Evolutionary conservation across 2,888 invertebrate genomes (phyloP).

Genomic region (Diarsia brunnea): DNA sequence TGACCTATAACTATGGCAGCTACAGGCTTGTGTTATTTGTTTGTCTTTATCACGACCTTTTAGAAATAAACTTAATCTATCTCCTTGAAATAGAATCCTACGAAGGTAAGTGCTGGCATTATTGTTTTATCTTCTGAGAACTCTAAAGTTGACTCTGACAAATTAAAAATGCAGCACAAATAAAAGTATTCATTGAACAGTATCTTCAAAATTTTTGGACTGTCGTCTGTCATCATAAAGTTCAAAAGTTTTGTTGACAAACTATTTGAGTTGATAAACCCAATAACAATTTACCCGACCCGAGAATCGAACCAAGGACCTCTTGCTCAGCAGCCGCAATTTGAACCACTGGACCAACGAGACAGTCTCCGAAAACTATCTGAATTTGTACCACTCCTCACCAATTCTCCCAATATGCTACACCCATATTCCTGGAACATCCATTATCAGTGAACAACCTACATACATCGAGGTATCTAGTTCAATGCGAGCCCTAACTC

Average conservation of each 20-base stretch:
- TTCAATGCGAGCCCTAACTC: background rate
- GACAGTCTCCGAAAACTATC: too few relatives aligned
- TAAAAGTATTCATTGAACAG: background rate
- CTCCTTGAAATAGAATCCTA: background rate
- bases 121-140: background rate
- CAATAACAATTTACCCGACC: too few relatives aligned
- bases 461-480: background rate
- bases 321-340: too few relatives aligned
- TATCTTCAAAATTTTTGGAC: background rate
- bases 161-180: background rate
- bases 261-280: background rate
- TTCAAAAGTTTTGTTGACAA: background rate
- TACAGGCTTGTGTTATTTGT: background rate
- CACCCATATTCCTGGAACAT: too few relatives aligned
- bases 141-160: background rate
- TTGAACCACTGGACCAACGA: too few relatives aligned
- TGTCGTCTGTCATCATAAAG: background rate
- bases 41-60: background rate
- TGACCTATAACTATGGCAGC: background rate
- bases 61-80: background rate
- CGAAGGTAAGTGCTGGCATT: too few relatives aligned
- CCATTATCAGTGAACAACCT: slow-evolving; percentile 21
- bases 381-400: too few relatives aligned
- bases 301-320: too few relatives aligned
- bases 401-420: background rate